Percentiles rank a stretch among this genome's conserved stretches.
Conservation (phyloP, 2,888 invertebrate genomes). For the Noctuana brunneofusca region DNA sequence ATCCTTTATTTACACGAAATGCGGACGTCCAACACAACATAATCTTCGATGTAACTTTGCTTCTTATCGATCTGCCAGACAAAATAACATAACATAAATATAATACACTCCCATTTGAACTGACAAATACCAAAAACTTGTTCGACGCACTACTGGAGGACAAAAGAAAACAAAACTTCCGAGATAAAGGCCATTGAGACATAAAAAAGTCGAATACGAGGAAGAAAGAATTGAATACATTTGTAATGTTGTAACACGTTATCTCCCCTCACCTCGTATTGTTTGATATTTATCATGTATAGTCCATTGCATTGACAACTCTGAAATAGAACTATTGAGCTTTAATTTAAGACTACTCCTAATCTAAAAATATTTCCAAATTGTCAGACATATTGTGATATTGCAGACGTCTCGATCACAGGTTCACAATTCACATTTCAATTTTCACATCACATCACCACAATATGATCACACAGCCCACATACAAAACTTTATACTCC, state of each 20-base stretch:
- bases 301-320: conserved; percentile 67
- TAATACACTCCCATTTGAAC: conserved; percentile 55
- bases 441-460: conserved; percentile 41
- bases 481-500: conserved; percentile 64
- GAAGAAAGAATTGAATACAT: conserved; percentile 59
- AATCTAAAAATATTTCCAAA: conserved; percentile 82
- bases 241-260: conserved; percentile 45
- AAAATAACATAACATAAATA: conserved; percentile 70
- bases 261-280: conserved; percentile 57
- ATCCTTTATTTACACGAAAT: conserved; percentile 69
- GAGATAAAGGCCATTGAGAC: conserved; percentile 81
- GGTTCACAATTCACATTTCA: conserved; percentile 35
- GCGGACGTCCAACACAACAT: conserved; percentile 67
- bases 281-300: conserved; percentile 63
- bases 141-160: conserved; percentile 70
- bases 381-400: conserved; percentile 78
- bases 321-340: conserved; percentile 54
- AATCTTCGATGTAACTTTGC: conserved; percentile 67
- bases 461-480: conserved; percentile 45
- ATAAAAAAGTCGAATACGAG: conserved; percentile 74
- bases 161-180: conserved; percentile 80
- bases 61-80: conserved; percentile 79
- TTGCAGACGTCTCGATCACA: conserved; percentile 78
- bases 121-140: conserved; percentile 65
- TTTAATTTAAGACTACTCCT: conserved; percentile 59